Conservation (phyloP, 2,113 vertebrate genomes). For the Dromiciops gliroides region DNA sequence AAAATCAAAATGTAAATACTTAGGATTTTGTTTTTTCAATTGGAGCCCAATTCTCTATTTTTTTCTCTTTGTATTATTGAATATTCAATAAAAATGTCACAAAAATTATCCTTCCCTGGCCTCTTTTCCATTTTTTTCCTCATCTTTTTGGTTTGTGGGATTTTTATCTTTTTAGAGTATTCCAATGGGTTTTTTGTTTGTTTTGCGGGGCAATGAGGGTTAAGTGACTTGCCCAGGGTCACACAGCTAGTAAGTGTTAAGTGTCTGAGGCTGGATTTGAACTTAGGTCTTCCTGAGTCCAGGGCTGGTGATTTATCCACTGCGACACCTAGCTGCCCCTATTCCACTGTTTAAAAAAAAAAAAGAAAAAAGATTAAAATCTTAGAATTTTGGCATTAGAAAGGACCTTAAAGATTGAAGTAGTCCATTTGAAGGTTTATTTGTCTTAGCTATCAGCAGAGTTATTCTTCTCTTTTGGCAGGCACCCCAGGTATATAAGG, state of each 20-base stretch:
- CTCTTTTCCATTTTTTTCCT: not conserved
- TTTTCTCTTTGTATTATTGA: not conserved
- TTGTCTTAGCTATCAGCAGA: slow-evolving; percentile 43
- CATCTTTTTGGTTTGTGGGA: not conserved
- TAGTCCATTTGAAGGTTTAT: slow-evolving; percentile 19
- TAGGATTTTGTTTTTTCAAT: not conserved
- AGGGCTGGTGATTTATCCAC: no score
- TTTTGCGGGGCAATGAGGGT: no score
- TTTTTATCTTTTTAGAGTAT: not conserved
- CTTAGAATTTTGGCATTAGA: slow-evolving; percentile 7
- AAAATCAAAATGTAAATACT: not conserved
- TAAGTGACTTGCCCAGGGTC: no score
- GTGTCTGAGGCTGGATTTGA: no score
- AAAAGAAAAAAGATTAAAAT: no score
- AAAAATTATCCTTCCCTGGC: not conserved
- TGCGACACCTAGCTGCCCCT: no score
- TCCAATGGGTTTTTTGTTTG: no score
- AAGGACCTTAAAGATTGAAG: slow-evolving; percentile 2
- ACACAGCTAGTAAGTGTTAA: no score
- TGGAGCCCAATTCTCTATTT: not conserved
- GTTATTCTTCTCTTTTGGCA: slow-evolving; percentile 28
- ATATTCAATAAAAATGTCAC: not conserved
- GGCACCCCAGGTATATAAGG: slow-evolving; percentile 42
- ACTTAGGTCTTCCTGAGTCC: no score
- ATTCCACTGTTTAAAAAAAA: slow-evolving; percentile 28